Conservation (phyloP, 1,140 invertebrate genomes). For the Hydropsyche tenuis region DNA sequence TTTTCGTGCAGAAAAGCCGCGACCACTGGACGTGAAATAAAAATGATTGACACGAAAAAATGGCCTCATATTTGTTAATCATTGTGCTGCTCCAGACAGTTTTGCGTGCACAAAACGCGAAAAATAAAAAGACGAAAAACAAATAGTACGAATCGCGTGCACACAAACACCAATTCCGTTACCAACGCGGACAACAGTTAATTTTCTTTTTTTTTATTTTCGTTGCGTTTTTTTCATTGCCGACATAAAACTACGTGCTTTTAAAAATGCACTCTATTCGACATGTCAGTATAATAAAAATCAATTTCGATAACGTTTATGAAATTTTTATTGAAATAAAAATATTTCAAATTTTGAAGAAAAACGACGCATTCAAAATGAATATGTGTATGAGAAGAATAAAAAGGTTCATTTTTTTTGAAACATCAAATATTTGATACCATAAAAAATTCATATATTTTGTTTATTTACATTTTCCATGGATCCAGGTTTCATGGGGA, state of each 20-base stretch:
- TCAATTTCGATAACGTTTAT: no score
- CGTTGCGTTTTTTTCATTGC: not conserved
- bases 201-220: conserved; percentile 2
- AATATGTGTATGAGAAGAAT: no score
- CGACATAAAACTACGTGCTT: not conserved
- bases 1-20: conserved; percentile 38
- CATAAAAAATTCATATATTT: no score
- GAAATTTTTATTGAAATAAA: no score
- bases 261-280: no score
- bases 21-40: conserved; percentile 35
- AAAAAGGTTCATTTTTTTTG: no score
- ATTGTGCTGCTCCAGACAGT: conserved; percentile 38
- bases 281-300: no score
- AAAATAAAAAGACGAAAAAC: not conserved
- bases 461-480: no score
- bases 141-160: not conserved
- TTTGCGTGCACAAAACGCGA: conserved; percentile 4
- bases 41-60: conserved; percentile 42
- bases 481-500: no score
- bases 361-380: no score
- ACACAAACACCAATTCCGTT: not conserved
- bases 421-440: no score
- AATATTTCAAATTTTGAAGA: no score
- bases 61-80: conserved; percentile 38
- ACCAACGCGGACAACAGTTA: not conserved